These are phyloP conservation scores for Epinephelus malabaricus DNA, from an alignment of 2,797 vertebrate genomes.

Conservation along the genomic window DNA sequence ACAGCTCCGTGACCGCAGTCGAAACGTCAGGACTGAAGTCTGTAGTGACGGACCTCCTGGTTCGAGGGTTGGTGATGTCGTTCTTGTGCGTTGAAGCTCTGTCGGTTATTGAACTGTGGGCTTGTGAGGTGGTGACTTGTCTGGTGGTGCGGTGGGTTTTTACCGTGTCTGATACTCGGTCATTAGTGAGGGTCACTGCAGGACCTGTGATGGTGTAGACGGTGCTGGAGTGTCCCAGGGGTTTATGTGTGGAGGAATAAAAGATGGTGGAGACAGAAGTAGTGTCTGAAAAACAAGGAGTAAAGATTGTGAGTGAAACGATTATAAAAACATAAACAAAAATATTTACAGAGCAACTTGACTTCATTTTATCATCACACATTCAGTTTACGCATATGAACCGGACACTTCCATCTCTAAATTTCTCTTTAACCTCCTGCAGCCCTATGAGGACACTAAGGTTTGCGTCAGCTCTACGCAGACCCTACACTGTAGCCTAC, in stretches of 20 bases:
- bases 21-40: conserved; percentile 1
- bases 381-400: no score
- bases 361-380: no score
- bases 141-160: conserved; percentile 18
- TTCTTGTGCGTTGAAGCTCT: background rate
- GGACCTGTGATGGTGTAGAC: background rate
- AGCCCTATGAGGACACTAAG: no score
- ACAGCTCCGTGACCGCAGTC: conserved; percentile 17
- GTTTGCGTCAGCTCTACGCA: no score
- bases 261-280: conserved; percentile 45
- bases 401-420: no score
- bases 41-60: conserved; percentile 48
- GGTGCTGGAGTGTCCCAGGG: conserved; percentile 5
- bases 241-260: conserved; percentile 47
- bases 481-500: no score
- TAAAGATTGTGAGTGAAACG: background rate
- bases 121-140: conserved; percentile 12
- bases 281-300: conserved; percentile 57
- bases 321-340: no score
- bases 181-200: background rate
- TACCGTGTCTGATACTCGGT: conserved; percentile 7
- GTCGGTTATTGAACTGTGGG: conserved; percentile 3
- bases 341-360: no score
- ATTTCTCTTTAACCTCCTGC: no score
- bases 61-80: conserved; percentile 41